phyloP scores from a whole-genome alignment of 2,113 vertebrate species.

The Vicugna pacos region DNA sequence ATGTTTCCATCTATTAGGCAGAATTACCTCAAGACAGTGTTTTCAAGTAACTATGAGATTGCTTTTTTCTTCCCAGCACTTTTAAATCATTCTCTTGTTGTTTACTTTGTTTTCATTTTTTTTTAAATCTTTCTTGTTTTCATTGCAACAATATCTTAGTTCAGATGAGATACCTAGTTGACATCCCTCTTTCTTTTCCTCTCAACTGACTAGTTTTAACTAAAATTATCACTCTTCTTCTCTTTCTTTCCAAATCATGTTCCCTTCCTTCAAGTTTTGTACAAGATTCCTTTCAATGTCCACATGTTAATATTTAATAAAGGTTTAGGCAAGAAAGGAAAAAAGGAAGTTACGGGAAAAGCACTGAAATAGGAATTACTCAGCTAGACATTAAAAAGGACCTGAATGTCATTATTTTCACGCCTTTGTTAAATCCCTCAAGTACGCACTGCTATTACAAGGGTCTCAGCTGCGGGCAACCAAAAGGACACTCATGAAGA shows the following conservation, averaged over 20 bases:
- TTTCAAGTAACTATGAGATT: background rate
- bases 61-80: background rate
- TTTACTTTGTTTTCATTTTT: background rate
- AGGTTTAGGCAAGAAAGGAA: background rate
- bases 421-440: background rate
- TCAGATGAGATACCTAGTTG: background rate
- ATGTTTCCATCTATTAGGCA: background rate
- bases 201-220: background rate
- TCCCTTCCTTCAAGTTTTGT: background rate
- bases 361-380: background rate
- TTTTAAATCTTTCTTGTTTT: background rate
- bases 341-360: background rate
- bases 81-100: background rate
- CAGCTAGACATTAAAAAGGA: background rate
- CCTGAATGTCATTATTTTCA: background rate
- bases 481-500: background rate
- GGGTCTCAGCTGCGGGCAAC: background rate
- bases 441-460: background rate
- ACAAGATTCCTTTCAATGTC: background rate
- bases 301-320: background rate
- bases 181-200: background rate
- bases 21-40: background rate
- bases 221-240: background rate
- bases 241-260: background rate
- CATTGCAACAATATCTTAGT: background rate